A percentile compares a stretch with the other conserved stretches of the same genome.
These are phyloP conservation scores for Adrianichthys oophorus DNA, from an alignment of 2,797 vertebrate genomes.

Conservation along the genomic window DNA sequence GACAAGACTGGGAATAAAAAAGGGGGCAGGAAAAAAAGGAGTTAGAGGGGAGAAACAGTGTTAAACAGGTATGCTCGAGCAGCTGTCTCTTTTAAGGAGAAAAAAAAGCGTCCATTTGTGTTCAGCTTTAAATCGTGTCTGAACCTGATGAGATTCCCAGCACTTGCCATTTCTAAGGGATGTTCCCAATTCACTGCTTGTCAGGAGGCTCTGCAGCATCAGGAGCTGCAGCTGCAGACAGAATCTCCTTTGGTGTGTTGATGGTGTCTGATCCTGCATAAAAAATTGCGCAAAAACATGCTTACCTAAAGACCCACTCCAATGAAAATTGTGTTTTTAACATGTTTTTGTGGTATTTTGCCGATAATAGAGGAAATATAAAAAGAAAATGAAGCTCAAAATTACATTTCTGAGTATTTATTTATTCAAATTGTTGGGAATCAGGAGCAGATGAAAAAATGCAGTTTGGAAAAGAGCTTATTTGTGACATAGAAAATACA, in stretches of 20 bases:
- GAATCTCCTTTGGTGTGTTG: no score
- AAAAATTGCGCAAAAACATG: no score
- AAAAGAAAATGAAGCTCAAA: no score
- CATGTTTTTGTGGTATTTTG: no score
- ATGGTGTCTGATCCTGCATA: not conserved
- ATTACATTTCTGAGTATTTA: no score
- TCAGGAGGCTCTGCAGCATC: slow-evolving; percentile 15
- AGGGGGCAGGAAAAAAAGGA: slow-evolving; percentile 7
- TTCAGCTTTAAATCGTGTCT: slow-evolving; percentile 49
- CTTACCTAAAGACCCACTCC: no score
- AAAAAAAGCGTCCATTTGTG: slow-evolving; percentile 20
- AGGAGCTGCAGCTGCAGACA: not conserved
- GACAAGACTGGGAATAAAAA: slow-evolving; percentile 5
- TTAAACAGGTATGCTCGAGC: slow-evolving; percentile 34
- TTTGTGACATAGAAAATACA: no score
- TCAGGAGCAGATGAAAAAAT: no score
- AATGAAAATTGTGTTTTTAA: no score
- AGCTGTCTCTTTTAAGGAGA: slow-evolving; percentile 42
- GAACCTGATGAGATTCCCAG: slow-evolving; percentile 38
- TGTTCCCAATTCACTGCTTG: slow-evolving; percentile 32
- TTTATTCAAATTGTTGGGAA: no score
- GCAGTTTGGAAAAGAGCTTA: no score
- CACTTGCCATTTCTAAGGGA: slow-evolving; percentile 20
- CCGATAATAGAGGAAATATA: no score
- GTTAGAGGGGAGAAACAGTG: slow-evolving; percentile 5